Base-by-base conservation (phyloP, 2,797 vertebrate genomes). In the Cygnus olor region DNA sequence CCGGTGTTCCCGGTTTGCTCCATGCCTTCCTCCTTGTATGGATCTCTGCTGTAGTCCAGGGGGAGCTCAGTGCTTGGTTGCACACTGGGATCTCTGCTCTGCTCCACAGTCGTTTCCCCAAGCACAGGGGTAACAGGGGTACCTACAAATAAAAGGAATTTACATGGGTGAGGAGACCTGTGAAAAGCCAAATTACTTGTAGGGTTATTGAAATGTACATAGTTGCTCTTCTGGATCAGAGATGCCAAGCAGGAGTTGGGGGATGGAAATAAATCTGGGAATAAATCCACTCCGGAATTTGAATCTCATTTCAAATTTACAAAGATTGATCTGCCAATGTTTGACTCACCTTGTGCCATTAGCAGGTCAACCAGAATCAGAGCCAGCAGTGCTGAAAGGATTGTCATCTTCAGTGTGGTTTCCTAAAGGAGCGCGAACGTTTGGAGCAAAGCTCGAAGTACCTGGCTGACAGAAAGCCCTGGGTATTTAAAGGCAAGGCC, bases 401-500 rank as follows among this genome's bases (percentile, higher is more conserved):
- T 24, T 28, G 88, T 82, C 38, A 17, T 87, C 44, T 72, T 90
- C 87, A 81, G 54, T 83, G 87, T 96, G 22, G 40, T 85, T 54
- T 18, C 36, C 47, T 22, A 44, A 84, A 68, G 28, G 36, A 88
- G 20, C 42, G 3, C 7, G 3, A 42, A 44, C 0, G 40, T 74
- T 56, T 60, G 42, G 38, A 84, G 56, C 0, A 3, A 80, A 78
- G 32, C 32, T 9, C 56, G 16, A 49, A 66, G 56, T 66, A 14
- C 0, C 2, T n/a, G 49, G 56, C 2, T 1, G 73, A 34, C 54
- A 69, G 63, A 77, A 86, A 85, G 42, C 38, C 32, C n/a, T 19
- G 47, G 25, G 40, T 96, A 96, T 97, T 96, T 95, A 93, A 92
- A 83, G 78, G 85, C 73, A 65, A 72, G 36, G 34, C 65, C 32